Evolutionary conservation across 92 coral and sea anemone species (phyloP).

Genomic region (Epizoanthus fatuus): DNA sequence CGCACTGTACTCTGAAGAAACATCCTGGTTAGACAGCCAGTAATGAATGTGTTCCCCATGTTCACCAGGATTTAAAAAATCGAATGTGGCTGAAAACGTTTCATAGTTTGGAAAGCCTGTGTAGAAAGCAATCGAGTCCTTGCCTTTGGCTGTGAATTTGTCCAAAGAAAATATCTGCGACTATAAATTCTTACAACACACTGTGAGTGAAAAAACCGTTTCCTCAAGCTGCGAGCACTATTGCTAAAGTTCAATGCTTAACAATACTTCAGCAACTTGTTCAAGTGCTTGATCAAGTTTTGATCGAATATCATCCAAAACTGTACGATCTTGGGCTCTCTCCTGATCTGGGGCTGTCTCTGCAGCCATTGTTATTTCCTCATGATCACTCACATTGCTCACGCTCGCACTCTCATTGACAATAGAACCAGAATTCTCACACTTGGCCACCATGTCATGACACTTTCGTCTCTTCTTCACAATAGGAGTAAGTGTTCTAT

Average conservation of each 20-base stretch:
- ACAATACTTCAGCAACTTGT: neutral
- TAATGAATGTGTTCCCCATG: constrained; percentile 19
- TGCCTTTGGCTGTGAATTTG: neutral
- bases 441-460: no score
- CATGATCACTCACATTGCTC: no score
- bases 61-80: constrained; percentile 16
- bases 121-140: constrained; percentile 28
- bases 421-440: no score
- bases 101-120: constrained; percentile 31
- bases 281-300: neutral
- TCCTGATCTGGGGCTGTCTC: no score
- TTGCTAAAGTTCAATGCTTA: neutral
- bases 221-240: neutral
- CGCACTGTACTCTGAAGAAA: neutral
- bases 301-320: no score
- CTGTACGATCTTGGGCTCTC: no score
- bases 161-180: neutral
- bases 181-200: neutral
- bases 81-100: constrained; percentile 9
- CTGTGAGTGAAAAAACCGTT: neutral
- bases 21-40: neutral
- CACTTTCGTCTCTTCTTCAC: no score
- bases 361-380: no score
- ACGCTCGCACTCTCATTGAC: no score
- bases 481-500: no score